Evolutionary conservation across 2,113 vertebrate species (phyloP), one percentile per base, ranked within the genome.

Genomic region (Chlorocebus sabaeus): DNA sequence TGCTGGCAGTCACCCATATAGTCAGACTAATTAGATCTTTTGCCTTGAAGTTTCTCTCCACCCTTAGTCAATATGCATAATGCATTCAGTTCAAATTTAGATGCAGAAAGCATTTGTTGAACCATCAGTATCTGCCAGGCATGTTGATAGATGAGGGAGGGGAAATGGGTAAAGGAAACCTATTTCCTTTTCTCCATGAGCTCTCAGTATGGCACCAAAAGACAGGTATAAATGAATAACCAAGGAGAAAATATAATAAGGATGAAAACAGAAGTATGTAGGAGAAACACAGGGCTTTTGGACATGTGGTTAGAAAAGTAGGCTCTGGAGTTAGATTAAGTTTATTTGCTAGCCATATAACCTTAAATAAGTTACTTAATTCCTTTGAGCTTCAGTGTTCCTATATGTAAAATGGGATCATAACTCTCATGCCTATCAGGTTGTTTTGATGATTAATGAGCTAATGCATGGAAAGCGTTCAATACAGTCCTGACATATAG

Each of bases 41-140:
- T 76, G 59, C 84, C 20, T 94, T 90, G 61, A 97, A 90, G n/a
- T 89, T 96, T 45, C 20, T 83, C 59, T 82, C 32, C 25, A 96
- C 55, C 25, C 5, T 86, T 86, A 35, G 72, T 89, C 45, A 52
- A 12, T 81, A 91, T 79, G n/a, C 68, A 20, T 30, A 61, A 91
- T 75, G 27, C 1, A 5, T 80, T 94, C 10, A 11, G 81, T 78
- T 89, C 82, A 86, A 67, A 89, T 94, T 90, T 55, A 68, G 67
- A 70, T 6, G 16, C 52, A 78, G 50, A 52, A 72, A 72, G 32
- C 59, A 35, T 55, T 88, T 89, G 45, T 70, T 35, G 73, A 83
- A 11, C 30, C n/a, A 12, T 22, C 25, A 68, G 76, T 64, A 40
- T 80, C 89, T 95, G 25, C 23, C 73, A 95, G n/a, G n/a, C 10